A percentile compares a stretch with the other conserved stretches of the same genome.
Conservation (phyloP, 2,888 invertebrate species). For the Thyatira batis region DNA sequence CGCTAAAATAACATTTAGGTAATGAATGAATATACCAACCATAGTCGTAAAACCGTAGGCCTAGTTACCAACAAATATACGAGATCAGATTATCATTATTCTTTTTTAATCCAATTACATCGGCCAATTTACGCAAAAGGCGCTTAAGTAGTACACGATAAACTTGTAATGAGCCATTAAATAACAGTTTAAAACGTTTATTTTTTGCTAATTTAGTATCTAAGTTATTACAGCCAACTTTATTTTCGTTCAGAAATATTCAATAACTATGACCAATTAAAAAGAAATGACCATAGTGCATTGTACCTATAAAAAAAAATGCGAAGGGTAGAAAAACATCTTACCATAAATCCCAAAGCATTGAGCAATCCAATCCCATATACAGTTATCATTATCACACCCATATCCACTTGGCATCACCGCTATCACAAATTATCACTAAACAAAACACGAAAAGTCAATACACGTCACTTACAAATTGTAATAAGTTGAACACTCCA, state of each 20-base stretch:
- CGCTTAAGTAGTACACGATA: neutral
- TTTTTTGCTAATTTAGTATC: neutral
- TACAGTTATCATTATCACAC: constrained; percentile 72
- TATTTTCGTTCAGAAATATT: neutral
- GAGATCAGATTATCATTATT: neutral
- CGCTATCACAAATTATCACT: constrained; percentile 68
- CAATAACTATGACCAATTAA: no score
- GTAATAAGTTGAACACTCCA: constrained; percentile 37
- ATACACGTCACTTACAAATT: constrained; percentile 53
- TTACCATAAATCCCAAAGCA: constrained; percentile 66
- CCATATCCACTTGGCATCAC: constrained; percentile 72
- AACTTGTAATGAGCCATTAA: neutral
- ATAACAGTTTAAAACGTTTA: neutral
- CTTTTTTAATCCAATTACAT: neutral
- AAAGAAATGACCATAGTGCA: neutral
- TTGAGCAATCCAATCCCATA: constrained; percentile 72
- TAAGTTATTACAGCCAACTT: neutral
- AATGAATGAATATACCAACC: neutral
- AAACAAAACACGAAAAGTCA: constrained; percentile 72
- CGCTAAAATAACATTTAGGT: neutral
- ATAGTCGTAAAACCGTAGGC: neutral
- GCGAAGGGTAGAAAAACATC: constrained; percentile 20
- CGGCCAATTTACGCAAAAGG: neutral
- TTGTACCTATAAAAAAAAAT: constrained; percentile 6
- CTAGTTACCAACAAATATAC: neutral